Conservation (phyloP, 2,888 invertebrate genomes). For the Aspidapion aeneum region DNA sequence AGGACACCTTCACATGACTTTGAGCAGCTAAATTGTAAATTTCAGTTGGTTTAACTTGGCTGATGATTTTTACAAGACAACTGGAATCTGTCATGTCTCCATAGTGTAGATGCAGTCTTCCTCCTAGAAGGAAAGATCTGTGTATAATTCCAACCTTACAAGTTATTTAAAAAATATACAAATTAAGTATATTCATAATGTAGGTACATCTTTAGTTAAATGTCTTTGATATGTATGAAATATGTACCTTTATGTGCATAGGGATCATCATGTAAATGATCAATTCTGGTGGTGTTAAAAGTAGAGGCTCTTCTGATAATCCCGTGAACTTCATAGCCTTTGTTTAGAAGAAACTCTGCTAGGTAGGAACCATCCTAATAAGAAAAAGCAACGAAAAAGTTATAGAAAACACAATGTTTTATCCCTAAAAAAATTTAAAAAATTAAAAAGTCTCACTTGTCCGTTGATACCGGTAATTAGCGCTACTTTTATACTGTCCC, state of each 20-base stretch:
- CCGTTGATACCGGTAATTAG: slow-evolving; percentile 97
- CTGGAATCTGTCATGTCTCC: slow-evolving; percentile 99
- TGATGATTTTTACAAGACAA: slow-evolving; percentile 84
- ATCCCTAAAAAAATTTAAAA: no score
- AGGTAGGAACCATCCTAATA: slow-evolving; percentile 94
- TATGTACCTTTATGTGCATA: slow-evolving; percentile 68
- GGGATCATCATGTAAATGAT: slow-evolving; percentile 92
- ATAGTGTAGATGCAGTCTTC: slow-evolving; percentile 91
- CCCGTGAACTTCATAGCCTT: slow-evolving; percentile 95
- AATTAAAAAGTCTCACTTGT: slow-evolving; percentile 86
- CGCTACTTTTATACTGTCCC: slow-evolving; percentile 62
- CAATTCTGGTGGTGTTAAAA: slow-evolving; percentile 95
- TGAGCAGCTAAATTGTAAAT: slow-evolving; percentile 99
- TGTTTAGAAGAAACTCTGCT: slow-evolving; percentile 87
- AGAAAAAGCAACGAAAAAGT: not conserved
- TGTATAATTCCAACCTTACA: no score
- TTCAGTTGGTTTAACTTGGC: slow-evolving; percentile 77
- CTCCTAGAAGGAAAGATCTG: slow-evolving; percentile 43
- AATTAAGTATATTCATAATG: no score
- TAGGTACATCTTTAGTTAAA: no score
- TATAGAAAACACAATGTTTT: slow-evolving; percentile 6
- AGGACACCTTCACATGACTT: slow-evolving; percentile 98
- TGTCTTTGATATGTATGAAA: not conserved
- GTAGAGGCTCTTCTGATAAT: slow-evolving; percentile 92
- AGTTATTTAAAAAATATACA: slow-evolving; percentile 38